Conservation (phyloP, 2,797 vertebrate genomes). For the Phataginus tetradactyla region DNA sequence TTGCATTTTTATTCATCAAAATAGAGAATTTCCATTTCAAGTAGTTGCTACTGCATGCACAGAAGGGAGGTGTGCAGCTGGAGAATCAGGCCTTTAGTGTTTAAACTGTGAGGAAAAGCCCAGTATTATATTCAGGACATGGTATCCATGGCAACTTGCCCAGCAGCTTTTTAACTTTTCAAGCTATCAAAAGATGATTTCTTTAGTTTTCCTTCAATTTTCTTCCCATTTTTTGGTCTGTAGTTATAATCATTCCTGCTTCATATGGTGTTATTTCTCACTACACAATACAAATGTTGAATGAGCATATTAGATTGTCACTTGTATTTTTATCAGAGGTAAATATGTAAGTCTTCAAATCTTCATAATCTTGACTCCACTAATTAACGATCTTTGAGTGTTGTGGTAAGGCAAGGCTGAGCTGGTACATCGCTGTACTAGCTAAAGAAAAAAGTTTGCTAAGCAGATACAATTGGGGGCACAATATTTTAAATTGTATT, state of each 20-base stretch:
- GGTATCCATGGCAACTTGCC: slow-evolving; percentile 76
- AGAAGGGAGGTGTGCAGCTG: slow-evolving; percentile 60
- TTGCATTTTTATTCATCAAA: slow-evolving; percentile 57
- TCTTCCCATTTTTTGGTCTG: background rate
- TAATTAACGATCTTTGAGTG: slow-evolving; percentile 37
- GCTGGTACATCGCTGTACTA: background rate
- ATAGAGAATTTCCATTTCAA: slow-evolving; percentile 70
- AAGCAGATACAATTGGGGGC: background rate
- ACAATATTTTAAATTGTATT: background rate
- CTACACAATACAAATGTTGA: slow-evolving; percentile 23
- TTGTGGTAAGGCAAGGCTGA: background rate
- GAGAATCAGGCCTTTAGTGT: slow-evolving; percentile 54
- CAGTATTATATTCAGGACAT: slow-evolving; percentile 62
- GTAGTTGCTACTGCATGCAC: slow-evolving; percentile 41
- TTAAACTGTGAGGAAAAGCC: slow-evolving; percentile 63
- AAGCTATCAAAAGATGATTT: slow-evolving; percentile 68
- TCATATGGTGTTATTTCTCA: slow-evolving; percentile 38
- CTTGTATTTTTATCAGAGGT: slow-evolving; percentile 19
- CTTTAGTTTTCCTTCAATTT: slow-evolving; percentile 66
- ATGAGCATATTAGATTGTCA: slow-evolving; percentile 18
- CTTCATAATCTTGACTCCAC: slow-evolving; percentile 50
- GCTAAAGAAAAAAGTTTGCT: background rate
- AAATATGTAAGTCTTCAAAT: slow-evolving; percentile 36
- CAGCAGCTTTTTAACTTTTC: slow-evolving; percentile 76
- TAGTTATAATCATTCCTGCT: slow-evolving; percentile 14